phyloP scores from a whole-genome alignment of 2,113 vertebrate genomes.

The Raja brachyura region DNA sequence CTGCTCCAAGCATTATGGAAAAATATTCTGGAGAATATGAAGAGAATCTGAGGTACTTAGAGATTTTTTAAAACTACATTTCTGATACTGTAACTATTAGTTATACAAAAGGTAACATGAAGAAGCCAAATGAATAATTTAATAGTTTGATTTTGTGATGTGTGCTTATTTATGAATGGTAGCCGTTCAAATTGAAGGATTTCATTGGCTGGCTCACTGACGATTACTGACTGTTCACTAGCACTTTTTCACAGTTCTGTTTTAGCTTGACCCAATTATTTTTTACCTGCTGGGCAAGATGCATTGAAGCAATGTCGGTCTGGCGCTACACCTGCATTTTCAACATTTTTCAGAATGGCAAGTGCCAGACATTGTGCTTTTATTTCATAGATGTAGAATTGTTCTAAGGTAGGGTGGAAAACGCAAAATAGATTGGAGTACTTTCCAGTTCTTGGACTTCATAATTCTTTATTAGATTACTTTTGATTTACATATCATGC shows the following conservation, averaged over 20 bases:
- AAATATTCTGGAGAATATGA: neutral
- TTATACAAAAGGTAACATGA: neutral
- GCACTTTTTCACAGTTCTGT: neutral
- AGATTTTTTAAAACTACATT: neutral
- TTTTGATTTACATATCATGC: neutral
- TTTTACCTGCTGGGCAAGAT: neutral
- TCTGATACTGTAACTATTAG: neutral
- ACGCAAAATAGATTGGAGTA: neutral
- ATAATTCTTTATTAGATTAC: neutral
- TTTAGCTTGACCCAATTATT: neutral
- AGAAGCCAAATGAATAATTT: neutral
- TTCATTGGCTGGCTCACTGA: neutral
- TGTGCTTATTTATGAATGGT: neutral
- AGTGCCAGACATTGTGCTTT: neutral
- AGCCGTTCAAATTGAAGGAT: neutral
- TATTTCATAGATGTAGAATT: neutral
- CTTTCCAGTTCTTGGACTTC: neutral
- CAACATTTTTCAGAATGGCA: neutral
- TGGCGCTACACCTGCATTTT: neutral
- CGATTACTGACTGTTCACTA: neutral
- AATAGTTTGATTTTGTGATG: neutral
- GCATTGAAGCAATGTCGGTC: neutral
- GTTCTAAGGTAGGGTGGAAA: neutral
- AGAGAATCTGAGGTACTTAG: neutral
- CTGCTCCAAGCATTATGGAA: neutral